Evolutionary conservation across 35 echinoderm and acorn worm species (phyloP), one percentile per base, ranked within the genome.

Genomic region (Apostichopus parvimensis): DNA sequence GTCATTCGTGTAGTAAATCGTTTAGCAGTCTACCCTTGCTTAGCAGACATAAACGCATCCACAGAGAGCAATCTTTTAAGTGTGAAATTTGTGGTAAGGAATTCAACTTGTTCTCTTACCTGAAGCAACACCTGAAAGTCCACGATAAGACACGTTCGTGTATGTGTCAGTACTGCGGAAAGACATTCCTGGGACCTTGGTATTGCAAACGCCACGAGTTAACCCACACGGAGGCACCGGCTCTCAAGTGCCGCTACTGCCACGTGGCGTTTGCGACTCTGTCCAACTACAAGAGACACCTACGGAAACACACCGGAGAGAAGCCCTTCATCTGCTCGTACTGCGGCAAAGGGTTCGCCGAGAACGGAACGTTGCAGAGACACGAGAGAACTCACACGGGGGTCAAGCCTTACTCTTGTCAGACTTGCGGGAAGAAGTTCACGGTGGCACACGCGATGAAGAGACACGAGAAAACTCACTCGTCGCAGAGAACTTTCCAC

Each of bases 401-500:
- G 0, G 70, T 64, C 0, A 89, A 79, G 71, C 83, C 86, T 34
- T 93, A 66, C n/a, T 45, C 55, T 15, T 93, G 92, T 82, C 55
- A 93, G 87, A 81, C 65, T 22, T 95, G 95, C 61, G 92, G 89
- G n/a, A 93, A 90, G 57, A 79, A 70, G 13, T 95, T 95, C 22
- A 87, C 95, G 0, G 95, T 93, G 3, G 79, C 79, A 17, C 89
- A 92, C 59, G 86, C 92, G 12, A 87, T 93, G 94, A 90, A 93
- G 57, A 86, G 92, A 0, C 95, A 95, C 73, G 89, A 91, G 60
- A 80, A 87, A 20, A 95, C 95, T 13, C 95, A 95, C 82, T 71
- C 88, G 14, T 80, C 78, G 57, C 82, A 93, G 6, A 90, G 84
- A 24, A 81, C 80, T 4, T 95, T 79, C 80, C 87, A 73, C 8